These are phyloP conservation scores for Tinamus guttatus DNA, from an alignment of 2,113 vertebrate species.

Conservation along the genomic window DNA sequence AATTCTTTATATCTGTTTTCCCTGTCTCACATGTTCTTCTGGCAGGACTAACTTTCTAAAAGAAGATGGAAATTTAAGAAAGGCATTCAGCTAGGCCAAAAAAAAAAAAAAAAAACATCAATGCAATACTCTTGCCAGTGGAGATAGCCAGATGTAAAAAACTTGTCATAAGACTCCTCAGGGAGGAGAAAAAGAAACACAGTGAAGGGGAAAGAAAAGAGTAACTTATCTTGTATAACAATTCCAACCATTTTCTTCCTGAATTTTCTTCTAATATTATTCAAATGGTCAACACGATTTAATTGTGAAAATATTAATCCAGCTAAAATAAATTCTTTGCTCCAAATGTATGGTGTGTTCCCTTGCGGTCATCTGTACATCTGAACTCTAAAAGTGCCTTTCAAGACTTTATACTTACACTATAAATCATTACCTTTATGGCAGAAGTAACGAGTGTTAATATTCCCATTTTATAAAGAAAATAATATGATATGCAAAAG, in stretches of 20 bases:
- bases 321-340: neutral
- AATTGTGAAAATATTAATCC: neutral
- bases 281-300: neutral
- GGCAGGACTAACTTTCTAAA: neutral
- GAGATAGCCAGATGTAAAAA: neutral
- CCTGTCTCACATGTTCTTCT: neutral
- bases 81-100: neutral
- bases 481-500: neutral
- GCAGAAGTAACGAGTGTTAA: neutral
- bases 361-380: neutral
- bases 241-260: neutral
- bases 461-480: neutral
- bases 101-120: accelerated
- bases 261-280: accelerated
- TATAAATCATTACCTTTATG: neutral
- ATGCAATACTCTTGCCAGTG: neutral
- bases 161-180: neutral
- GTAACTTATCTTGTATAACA: neutral
- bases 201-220: neutral
- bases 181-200: neutral
- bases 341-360: neutral
- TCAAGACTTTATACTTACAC: neutral
- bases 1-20: neutral
- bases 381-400: neutral
- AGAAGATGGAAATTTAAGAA: neutral